Evolutionary conservation across 2,113 vertebrate species (phyloP), one percentile per base, ranked within the genome.

Genomic region (Nerophis ophidion): DNA sequence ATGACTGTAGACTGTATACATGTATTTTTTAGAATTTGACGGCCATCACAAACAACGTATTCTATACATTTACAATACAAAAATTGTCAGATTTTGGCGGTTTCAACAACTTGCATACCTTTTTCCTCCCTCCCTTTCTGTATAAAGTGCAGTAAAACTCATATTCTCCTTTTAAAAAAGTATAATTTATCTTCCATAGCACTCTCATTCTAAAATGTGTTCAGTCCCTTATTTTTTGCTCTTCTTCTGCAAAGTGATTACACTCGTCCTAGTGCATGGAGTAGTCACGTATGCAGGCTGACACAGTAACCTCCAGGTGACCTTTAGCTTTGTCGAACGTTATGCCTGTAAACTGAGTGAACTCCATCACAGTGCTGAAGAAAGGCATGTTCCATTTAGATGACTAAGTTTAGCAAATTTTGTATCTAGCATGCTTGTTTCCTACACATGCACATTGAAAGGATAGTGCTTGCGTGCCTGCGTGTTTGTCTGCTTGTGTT

Each of bases 301-400:
- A 79, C 87, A 86, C 77, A 82, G 82, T 89, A 85, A 90, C 86
- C 88, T 81, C 71, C 66, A 74, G 60, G 70, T 68, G 82, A 90
- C 86, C 87, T 83, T 84, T 78, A 47, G 47, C 65, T 62, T 84
- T 80, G 70, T 79, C 75, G 73, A 85, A 79, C 73, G 71, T 76
- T 79, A 76, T 77, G 66, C 68, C 54, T 83, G 79, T 84, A 82
- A 89, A 87, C 73, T 77, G 70, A n/a, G 40, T 78, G 77, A 87
- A 81, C 80, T 77, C 73, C 60, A 65, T 77, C 75, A 63, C 66
- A 61, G 61, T 26, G 65, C 60, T 72, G 61, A 69, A 49, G 51
- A 72, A 75, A 60, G 19, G 48, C 56, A 47, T 65, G 69, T 56
- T 40, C 1, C 17, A 40, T 55, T 38, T 15, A 34, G 7, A 35